Evolutionary conservation across 2,113 vertebrate genomes (phyloP).

Genomic region (Tricholaema leucomelas): DNA sequence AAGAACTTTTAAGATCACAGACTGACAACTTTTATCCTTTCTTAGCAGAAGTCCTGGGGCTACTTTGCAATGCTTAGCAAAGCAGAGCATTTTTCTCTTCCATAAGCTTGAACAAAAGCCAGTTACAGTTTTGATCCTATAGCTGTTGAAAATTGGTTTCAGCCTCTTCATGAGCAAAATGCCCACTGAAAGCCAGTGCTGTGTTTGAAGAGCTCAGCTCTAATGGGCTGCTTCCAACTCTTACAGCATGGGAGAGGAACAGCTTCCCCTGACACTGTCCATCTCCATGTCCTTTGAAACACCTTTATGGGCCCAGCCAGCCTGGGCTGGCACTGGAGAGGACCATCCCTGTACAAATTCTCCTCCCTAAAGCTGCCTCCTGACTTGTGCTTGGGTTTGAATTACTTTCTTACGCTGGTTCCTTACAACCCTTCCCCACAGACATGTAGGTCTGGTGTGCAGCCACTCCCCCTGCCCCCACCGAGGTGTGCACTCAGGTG

Average conservation of each 20-base stretch:
- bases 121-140: background rate
- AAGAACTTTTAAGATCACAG: background rate
- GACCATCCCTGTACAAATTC: background rate
- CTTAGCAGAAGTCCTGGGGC: background rate
- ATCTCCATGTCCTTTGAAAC: background rate
- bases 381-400: background rate
- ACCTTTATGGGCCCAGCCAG: background rate
- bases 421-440: background rate
- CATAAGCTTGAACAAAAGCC: background rate
- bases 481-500: rapidly evolving
- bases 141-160: background rate
- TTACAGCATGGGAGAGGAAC: background rate
- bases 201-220: background rate
- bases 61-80: background rate
- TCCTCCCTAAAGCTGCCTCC: background rate
- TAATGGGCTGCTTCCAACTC: background rate
- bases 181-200: background rate
- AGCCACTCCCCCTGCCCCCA: background rate
- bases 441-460: background rate
- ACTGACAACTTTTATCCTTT: background rate
- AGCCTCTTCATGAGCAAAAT: background rate
- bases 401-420: background rate
- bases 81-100: background rate
- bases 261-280: too few species aligned
- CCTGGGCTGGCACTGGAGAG: background rate